phyloP scores from a whole-genome alignment of 2,113 vertebrate species.

The Sorex fumeus region DNA sequence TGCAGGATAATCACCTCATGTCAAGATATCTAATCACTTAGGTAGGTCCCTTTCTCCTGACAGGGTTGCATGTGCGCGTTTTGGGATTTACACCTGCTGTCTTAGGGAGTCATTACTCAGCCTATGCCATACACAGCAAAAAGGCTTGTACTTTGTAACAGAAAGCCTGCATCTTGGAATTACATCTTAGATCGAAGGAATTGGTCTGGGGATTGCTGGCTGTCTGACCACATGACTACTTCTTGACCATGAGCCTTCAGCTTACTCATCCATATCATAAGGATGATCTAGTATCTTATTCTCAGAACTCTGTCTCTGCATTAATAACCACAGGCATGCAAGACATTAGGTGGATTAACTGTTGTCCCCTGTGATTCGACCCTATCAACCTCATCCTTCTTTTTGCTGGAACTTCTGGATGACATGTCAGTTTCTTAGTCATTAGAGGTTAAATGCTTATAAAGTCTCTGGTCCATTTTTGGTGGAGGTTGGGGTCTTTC shows the following conservation, averaged over 20 bases:
- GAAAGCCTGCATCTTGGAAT: fast-evolving
- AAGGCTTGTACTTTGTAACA: too few species aligned
- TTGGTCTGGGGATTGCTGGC: too few species aligned
- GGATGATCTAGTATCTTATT: fast-evolving
- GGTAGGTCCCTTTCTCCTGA: neutral
- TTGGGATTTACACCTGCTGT: neutral
- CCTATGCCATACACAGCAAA: too few species aligned
- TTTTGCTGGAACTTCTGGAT: too few species aligned
- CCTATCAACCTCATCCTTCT: too few species aligned
- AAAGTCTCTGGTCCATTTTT: neutral
- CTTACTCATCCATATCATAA: neutral
- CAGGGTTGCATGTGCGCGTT: fast-evolving
- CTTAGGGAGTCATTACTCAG: neutral
- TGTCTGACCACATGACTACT: neutral
- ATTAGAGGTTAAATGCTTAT: neutral
- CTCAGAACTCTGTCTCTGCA: neutral
- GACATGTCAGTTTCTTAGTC: fast-evolving
- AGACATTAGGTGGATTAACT: fast-evolving
- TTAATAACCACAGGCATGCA: fast-evolving
- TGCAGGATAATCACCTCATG: fast-evolving
- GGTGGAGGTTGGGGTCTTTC: neutral
- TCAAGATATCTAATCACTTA: neutral
- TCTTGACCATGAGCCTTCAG: neutral
- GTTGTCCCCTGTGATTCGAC: fast-evolving
- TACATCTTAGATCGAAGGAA: fast-evolving